Evolutionary conservation across 1,140 invertebrate genomes (phyloP).

Genomic region (Ceratosolen fusciceps): DNA sequence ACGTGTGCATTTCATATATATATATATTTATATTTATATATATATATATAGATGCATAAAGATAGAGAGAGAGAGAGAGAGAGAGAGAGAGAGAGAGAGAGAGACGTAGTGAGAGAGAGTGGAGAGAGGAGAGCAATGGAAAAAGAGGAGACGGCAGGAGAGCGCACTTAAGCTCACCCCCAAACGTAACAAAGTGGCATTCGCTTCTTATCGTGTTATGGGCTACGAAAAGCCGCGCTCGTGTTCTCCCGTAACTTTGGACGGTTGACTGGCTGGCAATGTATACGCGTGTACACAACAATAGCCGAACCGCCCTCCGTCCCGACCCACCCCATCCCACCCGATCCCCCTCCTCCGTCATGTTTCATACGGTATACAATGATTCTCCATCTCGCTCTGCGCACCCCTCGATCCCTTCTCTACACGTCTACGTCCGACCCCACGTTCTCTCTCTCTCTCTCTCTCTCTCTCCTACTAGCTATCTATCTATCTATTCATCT

Average conservation of each 20-base stretch:
- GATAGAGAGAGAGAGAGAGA: not conserved
- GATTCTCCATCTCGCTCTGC: constrained; percentile 60
- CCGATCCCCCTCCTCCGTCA: constrained; percentile 57
- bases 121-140: not conserved
- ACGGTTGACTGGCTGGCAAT: constrained; percentile 41
- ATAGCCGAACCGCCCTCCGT: constrained; percentile 65
- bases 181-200: constrained; percentile 68
- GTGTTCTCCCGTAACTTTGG: constrained; percentile 18
- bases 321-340: constrained; percentile 43
- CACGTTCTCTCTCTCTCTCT: constrained; percentile 22
- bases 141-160: not conserved
- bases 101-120: not conserved
- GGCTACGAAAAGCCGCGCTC: constrained; percentile 48
- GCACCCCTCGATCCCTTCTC: not conserved
- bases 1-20: too few species aligned
- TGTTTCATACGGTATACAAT: constrained; percentile 65
- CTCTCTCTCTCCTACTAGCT: constrained; percentile 22
- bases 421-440: not conserved
- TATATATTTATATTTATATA: too few species aligned
- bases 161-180: constrained; percentile 64
- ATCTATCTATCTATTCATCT: constrained; percentile 32
- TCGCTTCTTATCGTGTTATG: constrained; percentile 70
- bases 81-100: not conserved
- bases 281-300: constrained; percentile 64
- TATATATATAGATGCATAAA: not conserved